Conservation (phyloP, 2,113 vertebrate species). For the Chaenocephalus aceratus region DNA sequence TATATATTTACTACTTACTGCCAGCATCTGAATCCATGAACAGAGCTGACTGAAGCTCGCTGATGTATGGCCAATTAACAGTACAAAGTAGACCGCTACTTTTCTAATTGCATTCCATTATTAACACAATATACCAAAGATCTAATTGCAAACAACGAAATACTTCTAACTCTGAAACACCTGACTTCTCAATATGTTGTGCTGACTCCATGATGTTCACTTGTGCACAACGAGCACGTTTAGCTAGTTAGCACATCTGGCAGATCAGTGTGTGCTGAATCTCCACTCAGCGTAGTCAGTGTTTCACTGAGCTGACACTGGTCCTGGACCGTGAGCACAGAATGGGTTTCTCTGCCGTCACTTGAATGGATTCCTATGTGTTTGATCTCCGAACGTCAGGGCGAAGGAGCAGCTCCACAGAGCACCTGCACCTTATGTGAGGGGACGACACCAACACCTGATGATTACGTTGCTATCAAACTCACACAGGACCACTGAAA, state of each 20-base stretch:
- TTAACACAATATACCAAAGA: not conserved
- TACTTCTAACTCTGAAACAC: not conserved
- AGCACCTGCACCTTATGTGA: not conserved
- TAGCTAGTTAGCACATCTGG: not conserved
- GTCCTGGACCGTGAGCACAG: not conserved
- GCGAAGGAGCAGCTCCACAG: not conserved
- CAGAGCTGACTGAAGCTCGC: not conserved
- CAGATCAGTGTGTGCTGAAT: not conserved
- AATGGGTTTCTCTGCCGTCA: not conserved
- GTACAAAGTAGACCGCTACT: not conserved
- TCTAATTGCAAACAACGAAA: not conserved
- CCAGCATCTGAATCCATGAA: not conserved
- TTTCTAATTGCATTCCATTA: not conserved
- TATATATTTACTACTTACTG: not conserved
- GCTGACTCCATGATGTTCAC: no score
- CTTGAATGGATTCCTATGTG: not conserved
- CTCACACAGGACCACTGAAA: no score
- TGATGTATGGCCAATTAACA: not conserved
- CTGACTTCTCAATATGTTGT: not conserved
- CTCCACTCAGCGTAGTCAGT: not conserved
- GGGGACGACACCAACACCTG: not conserved
- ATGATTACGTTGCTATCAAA: conserved; percentile 1
- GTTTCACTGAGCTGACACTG: not conserved
- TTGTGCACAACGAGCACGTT: no score
- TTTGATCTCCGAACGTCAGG: not conserved